Conservation (phyloP, 2,797 vertebrate species). For the Hyperoplus immaculatus region DNA sequence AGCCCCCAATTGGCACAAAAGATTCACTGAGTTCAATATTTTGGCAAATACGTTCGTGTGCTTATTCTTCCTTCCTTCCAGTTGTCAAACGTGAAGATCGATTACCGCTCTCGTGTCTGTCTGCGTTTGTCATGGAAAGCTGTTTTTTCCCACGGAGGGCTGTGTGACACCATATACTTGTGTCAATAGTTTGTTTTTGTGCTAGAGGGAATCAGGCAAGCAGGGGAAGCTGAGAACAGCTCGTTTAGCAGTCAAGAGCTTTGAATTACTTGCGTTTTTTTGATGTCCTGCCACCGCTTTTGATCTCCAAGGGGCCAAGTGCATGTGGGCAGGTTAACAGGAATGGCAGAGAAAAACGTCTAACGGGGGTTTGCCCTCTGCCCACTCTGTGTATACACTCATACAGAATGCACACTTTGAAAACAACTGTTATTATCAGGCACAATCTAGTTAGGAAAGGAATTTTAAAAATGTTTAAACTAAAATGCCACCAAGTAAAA, state of each 20-base stretch:
- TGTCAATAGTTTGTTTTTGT: slow-evolving; percentile 33
- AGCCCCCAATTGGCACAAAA: not conserved
- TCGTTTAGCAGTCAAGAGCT: slow-evolving; percentile 51
- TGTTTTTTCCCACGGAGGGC: slow-evolving; percentile 26
- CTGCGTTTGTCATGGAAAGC: slow-evolving; percentile 48
- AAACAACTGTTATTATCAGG: slow-evolving; percentile 15
- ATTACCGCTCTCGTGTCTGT: not conserved
- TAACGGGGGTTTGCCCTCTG: slow-evolving; percentile 45
- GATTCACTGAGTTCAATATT: not conserved
- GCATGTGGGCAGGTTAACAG: slow-evolving; percentile 63
- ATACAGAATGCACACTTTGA: slow-evolving; percentile 16
- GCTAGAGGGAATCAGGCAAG: slow-evolving; percentile 36
- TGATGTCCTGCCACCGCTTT: slow-evolving; percentile 50
- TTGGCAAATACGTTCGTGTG: not conserved
- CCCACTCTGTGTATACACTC: slow-evolving; percentile 35
- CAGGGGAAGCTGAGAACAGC: slow-evolving; percentile 16
- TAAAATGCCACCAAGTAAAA: not conserved
- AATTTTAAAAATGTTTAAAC: slow-evolving; percentile 9
- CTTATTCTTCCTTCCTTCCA: not conserved
- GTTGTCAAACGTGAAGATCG: not conserved
- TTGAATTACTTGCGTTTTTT: slow-evolving; percentile 25
- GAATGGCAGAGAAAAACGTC: slow-evolving; percentile 47
- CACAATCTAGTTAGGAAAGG: not conserved
- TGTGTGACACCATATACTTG: slow-evolving; percentile 7
- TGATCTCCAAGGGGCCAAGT: slow-evolving; percentile 57